Percentiles rank a stretch among this genome's conserved stretches.
These are phyloP conservation scores for Sphyrna mokarran DNA, from an alignment of 2,113 vertebrate genomes.

Conservation along the genomic window DNA sequence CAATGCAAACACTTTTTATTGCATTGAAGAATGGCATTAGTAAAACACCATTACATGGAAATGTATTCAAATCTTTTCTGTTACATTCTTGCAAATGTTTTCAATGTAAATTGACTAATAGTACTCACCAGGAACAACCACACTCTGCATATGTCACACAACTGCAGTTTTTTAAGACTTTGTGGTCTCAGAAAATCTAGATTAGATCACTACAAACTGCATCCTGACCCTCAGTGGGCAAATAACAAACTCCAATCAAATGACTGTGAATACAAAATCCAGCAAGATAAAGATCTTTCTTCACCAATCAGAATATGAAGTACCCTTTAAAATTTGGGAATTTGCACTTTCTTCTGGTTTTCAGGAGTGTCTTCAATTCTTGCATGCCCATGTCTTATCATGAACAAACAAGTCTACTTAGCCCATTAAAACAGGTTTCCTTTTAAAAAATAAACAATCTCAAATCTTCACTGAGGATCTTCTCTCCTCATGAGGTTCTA, in stretches of 20 bases:
- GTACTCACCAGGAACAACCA: not conserved
- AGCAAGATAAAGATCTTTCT: not conserved
- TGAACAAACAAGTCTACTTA: not conserved
- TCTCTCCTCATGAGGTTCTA: not conserved
- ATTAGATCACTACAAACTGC: not conserved
- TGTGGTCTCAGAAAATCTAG: not conserved
- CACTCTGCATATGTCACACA: not conserved
- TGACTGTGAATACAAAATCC: not conserved
- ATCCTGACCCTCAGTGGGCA: not conserved
- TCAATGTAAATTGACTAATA: not conserved
- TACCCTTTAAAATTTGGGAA: not conserved
- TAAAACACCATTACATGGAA: not conserved
- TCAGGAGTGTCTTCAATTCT: not conserved
- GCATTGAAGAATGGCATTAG: not conserved
- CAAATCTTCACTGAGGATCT: not conserved
- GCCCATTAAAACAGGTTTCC: not conserved
- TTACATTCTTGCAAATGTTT: not conserved
- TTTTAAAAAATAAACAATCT: constrained; percentile 1
- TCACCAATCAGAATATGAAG: not conserved
- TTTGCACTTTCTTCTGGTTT: not conserved
- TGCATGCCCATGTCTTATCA: not conserved
- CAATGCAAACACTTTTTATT: not conserved
- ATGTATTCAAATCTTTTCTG: not conserved
- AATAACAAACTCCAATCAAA: not conserved
- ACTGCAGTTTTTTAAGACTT: not conserved